phyloP scores from a whole-genome alignment of 2,113 vertebrate genomes.

The Ranitomeya imitator region DNA sequence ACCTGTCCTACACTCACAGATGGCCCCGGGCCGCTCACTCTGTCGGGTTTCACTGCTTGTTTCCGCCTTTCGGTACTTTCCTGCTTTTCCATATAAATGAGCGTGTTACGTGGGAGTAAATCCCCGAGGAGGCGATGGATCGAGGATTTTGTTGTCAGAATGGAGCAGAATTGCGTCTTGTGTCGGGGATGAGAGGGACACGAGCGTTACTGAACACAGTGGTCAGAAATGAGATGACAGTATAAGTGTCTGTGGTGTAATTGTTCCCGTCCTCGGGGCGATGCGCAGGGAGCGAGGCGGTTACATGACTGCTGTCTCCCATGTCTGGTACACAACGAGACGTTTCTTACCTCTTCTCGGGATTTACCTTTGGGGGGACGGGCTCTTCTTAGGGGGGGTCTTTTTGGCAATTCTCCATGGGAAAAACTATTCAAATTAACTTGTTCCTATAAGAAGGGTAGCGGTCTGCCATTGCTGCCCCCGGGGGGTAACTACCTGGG shows the following conservation, averaged over 20 bases:
- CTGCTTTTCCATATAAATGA: neutral
- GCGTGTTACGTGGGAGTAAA: neutral
- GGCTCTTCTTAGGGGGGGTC: too few relatives aligned
- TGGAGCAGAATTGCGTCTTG: neutral
- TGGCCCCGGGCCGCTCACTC: neutral
- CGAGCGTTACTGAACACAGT: neutral
- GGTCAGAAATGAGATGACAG: neutral
- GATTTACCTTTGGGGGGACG: neutral
- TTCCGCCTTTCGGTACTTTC: neutral
- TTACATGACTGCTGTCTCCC: neutral
- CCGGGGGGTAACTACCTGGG: too few relatives aligned
- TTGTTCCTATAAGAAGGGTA: too few relatives aligned
- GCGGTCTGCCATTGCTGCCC: neutral
- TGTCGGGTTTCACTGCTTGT: neutral
- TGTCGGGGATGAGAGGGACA: neutral
- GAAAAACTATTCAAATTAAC: too few relatives aligned
- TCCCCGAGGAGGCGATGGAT: neutral
- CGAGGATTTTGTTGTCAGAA: neutral
- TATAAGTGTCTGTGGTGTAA: neutral
- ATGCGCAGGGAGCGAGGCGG: neutral
- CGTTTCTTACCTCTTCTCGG: neutral
- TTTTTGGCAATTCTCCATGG: too few relatives aligned
- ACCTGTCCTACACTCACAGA: too few relatives aligned
- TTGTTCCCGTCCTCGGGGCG: neutral
- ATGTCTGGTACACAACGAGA: neutral